phyloP scores from a whole-genome alignment of 2,888 invertebrate species.

The Serripes groenlandicus region DNA sequence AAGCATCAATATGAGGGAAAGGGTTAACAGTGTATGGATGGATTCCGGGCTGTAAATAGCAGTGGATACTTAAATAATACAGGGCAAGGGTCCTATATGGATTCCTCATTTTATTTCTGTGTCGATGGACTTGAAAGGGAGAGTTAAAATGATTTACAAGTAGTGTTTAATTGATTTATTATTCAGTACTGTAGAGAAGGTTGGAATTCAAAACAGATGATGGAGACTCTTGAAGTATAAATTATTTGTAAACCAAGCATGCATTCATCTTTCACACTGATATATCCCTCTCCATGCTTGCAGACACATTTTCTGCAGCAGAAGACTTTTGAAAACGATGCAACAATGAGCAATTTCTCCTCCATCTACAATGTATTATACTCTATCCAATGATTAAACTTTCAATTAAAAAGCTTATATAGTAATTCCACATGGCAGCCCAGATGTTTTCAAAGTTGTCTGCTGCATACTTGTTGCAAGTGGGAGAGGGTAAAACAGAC shows the following conservation, averaged over 20 bases:
- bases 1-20: too few species aligned
- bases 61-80: not conserved
- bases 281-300: not conserved
- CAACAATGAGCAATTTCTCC: not conserved
- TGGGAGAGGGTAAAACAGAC: too few species aligned
- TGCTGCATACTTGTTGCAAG: too few species aligned
- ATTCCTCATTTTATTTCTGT: not conserved
- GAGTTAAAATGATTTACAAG: constrained; percentile 27
- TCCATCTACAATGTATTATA: not conserved
- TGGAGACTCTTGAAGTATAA: not conserved
- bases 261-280: too few species aligned
- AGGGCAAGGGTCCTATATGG: not conserved
- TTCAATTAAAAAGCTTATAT: too few species aligned
- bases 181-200: constrained; percentile 11
- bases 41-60: too few species aligned
- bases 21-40: too few species aligned
- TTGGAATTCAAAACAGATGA: constrained; percentile 23
- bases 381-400: too few species aligned
- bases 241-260: too few species aligned
- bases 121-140: not conserved
- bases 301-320: too few species aligned
- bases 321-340: not conserved
- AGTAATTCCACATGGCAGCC: too few species aligned
- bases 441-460: too few species aligned
- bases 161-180: constrained; percentile 25